Conservation (phyloP, 1,140 invertebrate genomes). For the Diachasma alloeum region DNA sequence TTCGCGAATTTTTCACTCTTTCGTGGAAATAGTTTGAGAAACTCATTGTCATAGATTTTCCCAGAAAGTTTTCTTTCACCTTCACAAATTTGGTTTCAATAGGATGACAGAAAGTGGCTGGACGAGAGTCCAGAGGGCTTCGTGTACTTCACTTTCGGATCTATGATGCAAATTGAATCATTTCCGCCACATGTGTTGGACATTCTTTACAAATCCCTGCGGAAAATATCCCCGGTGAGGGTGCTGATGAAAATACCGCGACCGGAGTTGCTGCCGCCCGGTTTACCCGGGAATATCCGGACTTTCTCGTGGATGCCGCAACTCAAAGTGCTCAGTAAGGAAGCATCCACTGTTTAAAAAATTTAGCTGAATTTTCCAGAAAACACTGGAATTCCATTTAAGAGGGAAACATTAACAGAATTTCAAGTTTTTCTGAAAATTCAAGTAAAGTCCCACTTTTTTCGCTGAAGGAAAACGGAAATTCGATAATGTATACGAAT, state of each 20-base stretch:
- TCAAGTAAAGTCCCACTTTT: too few relatives aligned
- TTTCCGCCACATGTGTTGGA: slow-evolving; percentile 38
- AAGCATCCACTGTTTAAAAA: background rate
- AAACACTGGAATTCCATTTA: too few relatives aligned
- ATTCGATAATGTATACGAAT: too few relatives aligned
- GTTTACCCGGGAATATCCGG: slow-evolving; percentile 69
- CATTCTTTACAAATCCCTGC: slow-evolving; percentile 43
- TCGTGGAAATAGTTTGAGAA: too few relatives aligned
- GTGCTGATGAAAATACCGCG: slow-evolving; percentile 45
- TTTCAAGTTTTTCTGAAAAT: too few relatives aligned
- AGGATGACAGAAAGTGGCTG: slow-evolving; percentile 62
- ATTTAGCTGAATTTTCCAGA: too few relatives aligned
- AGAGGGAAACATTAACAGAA: too few relatives aligned
- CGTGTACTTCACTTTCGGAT: slow-evolving; percentile 77
- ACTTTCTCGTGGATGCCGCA: slow-evolving; percentile 72
- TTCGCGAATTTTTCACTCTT: background rate
- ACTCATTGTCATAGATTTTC: background rate
- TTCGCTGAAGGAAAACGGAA: too few relatives aligned
- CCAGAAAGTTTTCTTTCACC: background rate
- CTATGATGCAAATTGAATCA: slow-evolving; percentile 71
- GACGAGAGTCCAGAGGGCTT: slow-evolving; percentile 73
- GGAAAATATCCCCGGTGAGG: slow-evolving; percentile 46
- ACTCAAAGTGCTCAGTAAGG: slow-evolving; percentile 70
- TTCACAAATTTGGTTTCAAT: background rate
- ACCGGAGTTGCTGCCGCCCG: slow-evolving; percentile 46